phyloP scores from a whole-genome alignment of 2,797 vertebrate genomes.

The Rhabdophis nuchalis region DNA sequence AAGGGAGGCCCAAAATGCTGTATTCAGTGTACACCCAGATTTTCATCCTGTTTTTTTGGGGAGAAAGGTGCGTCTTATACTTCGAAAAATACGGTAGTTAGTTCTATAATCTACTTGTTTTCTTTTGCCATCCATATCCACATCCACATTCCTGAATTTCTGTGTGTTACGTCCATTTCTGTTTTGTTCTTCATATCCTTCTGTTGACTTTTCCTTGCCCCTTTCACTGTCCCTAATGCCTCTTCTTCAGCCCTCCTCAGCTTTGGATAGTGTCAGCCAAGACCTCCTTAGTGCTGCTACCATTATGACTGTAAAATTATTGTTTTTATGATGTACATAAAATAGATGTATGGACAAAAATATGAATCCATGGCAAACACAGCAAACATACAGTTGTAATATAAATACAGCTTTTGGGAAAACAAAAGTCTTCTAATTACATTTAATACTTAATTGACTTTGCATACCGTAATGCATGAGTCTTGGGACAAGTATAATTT shows the following conservation, averaged over 20 bases:
- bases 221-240: background rate
- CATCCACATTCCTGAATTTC: background rate
- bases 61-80: too few relatives aligned
- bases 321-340: background rate
- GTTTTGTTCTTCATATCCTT: too few relatives aligned
- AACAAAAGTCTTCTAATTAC: background rate
- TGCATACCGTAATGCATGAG: fast-evolving
- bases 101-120: background rate
- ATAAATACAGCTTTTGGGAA: fast-evolving
- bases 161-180: background rate
- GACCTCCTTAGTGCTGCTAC: background rate
- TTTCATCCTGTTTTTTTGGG: too few relatives aligned
- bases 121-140: background rate
- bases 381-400: background rate
- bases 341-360: background rate
- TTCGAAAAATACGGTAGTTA: too few relatives aligned
- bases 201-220: background rate
- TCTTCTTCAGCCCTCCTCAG: background rate
- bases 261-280: background rate
- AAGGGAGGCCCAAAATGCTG: too few relatives aligned
- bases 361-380: background rate
- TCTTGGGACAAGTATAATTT: background rate
- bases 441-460: background rate
- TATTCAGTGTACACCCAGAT: too few relatives aligned
- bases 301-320: background rate